Percentiles rank a stretch among this genome's conserved stretches.
Conservation (phyloP, 1,140 invertebrate genomes). For the Mizuhopecten yessoensis region DNA sequence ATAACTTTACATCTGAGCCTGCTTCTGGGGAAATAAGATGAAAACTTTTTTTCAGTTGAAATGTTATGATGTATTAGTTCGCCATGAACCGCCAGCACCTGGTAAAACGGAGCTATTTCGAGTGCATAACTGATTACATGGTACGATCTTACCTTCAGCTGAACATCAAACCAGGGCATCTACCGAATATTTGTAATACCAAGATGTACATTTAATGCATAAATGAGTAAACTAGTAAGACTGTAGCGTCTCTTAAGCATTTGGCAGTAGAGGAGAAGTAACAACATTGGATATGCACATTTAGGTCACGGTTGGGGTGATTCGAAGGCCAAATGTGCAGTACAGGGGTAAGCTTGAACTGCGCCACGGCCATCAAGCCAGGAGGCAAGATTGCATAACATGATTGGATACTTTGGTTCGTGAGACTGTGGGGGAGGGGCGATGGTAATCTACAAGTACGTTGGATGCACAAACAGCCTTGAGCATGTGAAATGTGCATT, state of each 20-base stretch:
- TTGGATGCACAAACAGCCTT: not conserved
- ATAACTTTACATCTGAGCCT: not conserved
- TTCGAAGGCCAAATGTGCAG: slow-evolving; percentile 11
- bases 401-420: not conserved
- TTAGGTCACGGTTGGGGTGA: slow-evolving; percentile 8
- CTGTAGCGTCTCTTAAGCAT: not conserved
- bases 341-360: not conserved
- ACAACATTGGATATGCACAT: slow-evolving; percentile 28
- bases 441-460: slow-evolving; percentile 37
- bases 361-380: not conserved
- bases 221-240: slow-evolving; percentile 21
- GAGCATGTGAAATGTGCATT: slow-evolving; percentile 37
- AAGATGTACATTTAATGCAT: slow-evolving; percentile 20
- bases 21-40: slow-evolving; percentile 23
- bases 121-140: slow-evolving; percentile 16
- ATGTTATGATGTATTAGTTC: not conserved
- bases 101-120: not conserved
- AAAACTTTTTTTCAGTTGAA: not conserved
- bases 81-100: not conserved
- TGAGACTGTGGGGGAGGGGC: not conserved
- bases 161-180: slow-evolving; percentile 36
- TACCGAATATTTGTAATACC: slow-evolving; percentile 39
- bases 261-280: not conserved
- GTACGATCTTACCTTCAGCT: slow-evolving; percentile 1
- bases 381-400: not conserved